Percentiles rank a stretch among this genome's conserved stretches.
Evolutionary conservation across 2,797 vertebrate genomes (phyloP).

Genomic region (Furcifer pardalis): DNA sequence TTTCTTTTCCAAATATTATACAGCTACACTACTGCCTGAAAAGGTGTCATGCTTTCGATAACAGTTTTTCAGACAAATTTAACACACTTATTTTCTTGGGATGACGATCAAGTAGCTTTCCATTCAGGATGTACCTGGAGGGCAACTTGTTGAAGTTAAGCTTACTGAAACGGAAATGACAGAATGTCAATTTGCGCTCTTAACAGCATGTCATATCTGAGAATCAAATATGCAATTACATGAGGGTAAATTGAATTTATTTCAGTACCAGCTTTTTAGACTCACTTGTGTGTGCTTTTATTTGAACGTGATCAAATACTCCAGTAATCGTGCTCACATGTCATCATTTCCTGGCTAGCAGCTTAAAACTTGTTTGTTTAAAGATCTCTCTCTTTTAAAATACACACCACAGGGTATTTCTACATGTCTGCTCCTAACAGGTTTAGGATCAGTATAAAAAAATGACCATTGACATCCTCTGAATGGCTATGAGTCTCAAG

Average conservation of each 20-base stretch:
- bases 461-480: too few relatives aligned
- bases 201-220: slow-evolving; percentile 70
- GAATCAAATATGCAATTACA: slow-evolving; percentile 78
- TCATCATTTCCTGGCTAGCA: slow-evolving; percentile 44
- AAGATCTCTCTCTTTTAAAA: not conserved
- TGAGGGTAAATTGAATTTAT: slow-evolving; percentile 73
- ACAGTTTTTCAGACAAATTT: slow-evolving; percentile 64
- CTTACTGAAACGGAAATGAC: slow-evolving; percentile 72
- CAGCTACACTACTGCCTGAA: slow-evolving; percentile 54
- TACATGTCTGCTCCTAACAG: not conserved
- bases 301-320: slow-evolving; percentile 56
- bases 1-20: slow-evolving; percentile 29
- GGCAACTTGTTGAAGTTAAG: slow-evolving; percentile 62
- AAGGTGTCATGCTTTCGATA: slow-evolving; percentile 49
- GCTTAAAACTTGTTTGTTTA: not conserved
- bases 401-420: not conserved
- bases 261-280: slow-evolving; percentile 64
- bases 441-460: too few relatives aligned
- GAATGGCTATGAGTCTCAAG: too few relatives aligned
- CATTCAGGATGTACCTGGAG: slow-evolving; percentile 63
- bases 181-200: slow-evolving; percentile 76
- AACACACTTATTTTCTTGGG: slow-evolving; percentile 65
- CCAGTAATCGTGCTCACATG: slow-evolving; percentile 51
- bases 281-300: slow-evolving; percentile 45
- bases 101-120: slow-evolving; percentile 64